These are phyloP conservation scores for Yasuhikotakia modesta DNA, from an alignment of 2,797 vertebrate genomes.

Conservation along the genomic window DNA sequence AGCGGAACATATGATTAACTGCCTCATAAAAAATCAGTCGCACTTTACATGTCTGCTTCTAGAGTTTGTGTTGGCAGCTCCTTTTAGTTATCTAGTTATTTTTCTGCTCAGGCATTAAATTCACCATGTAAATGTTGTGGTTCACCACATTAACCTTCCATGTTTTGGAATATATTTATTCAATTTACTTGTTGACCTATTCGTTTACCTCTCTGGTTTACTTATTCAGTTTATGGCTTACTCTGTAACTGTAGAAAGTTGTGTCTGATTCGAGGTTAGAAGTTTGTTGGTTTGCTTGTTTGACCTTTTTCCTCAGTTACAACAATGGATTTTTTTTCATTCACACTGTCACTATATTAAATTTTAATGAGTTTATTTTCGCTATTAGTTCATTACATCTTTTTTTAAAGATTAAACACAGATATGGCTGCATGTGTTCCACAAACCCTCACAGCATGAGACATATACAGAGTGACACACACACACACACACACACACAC, in stretches of 20 bases:
- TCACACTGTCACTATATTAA: background rate
- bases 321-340: background rate
- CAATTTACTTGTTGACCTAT: background rate
- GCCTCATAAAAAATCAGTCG: slow-evolving; percentile 27
- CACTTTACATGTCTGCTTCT: slow-evolving; percentile 22
- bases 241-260: background rate
- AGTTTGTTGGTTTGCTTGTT: background rate
- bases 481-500: too few species aligned
- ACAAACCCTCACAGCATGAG: slow-evolving; percentile 18
- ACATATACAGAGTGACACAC: background rate
- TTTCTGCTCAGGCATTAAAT: background rate
- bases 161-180: background rate
- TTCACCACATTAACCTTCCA: background rate
- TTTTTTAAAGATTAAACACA: slow-evolving; percentile 26
- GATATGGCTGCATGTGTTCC: slow-evolving; percentile 24
- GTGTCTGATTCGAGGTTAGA: background rate
- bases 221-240: background rate
- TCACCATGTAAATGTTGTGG: background rate
- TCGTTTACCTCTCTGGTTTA: background rate
- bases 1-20: slow-evolving; percentile 44
- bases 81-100: background rate
- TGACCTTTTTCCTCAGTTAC: background rate
- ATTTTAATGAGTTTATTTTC: background rate
- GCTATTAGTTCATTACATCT: background rate
- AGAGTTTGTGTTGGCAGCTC: slow-evolving; percentile 5